Conservation (phyloP, 2,797 vertebrate species). For the Linurgus olivaceus region DNA sequence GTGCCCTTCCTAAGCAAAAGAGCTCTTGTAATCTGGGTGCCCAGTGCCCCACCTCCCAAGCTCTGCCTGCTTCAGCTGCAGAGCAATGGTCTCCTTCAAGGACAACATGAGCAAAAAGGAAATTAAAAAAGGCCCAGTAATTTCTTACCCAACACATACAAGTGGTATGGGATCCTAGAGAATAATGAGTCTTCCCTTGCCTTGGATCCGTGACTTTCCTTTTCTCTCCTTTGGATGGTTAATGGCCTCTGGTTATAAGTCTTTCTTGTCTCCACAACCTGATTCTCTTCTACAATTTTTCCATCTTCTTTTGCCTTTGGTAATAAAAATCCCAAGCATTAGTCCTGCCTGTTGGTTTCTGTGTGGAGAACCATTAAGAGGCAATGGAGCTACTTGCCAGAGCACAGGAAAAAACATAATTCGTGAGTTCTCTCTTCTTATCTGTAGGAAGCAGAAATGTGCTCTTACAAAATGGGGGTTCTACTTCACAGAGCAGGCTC, state of each 20-base stretch:
- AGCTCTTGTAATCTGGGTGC: not conserved
- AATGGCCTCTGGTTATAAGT: not conserved
- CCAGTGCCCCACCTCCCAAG: not conserved
- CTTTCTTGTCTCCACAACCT: not conserved
- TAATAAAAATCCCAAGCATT: not conserved
- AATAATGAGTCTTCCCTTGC: not conserved
- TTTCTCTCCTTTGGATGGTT: not conserved
- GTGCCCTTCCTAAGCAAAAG: not conserved
- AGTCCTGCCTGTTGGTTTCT: slow-evolving; percentile 19
- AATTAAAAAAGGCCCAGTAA: not conserved
- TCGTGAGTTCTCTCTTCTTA: not conserved
- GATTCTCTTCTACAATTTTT: not conserved
- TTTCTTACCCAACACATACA: not conserved
- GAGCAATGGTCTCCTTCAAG: not conserved
- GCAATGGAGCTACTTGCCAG: not conserved
- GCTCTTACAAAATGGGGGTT: slow-evolving; percentile 37
- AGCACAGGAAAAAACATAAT: not conserved
- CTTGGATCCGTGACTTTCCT: not conserved
- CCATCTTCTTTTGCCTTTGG: not conserved
- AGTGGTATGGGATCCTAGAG: not conserved
- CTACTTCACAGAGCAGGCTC: slow-evolving; percentile 45
- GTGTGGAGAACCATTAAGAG: not conserved
- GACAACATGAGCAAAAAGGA: not conserved
- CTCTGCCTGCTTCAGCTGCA: not conserved
- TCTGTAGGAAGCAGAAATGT: slow-evolving; percentile 42